Base-by-base conservation (phyloP, 2,888 invertebrate species). In the Callosobruchus maculatus region DNA sequence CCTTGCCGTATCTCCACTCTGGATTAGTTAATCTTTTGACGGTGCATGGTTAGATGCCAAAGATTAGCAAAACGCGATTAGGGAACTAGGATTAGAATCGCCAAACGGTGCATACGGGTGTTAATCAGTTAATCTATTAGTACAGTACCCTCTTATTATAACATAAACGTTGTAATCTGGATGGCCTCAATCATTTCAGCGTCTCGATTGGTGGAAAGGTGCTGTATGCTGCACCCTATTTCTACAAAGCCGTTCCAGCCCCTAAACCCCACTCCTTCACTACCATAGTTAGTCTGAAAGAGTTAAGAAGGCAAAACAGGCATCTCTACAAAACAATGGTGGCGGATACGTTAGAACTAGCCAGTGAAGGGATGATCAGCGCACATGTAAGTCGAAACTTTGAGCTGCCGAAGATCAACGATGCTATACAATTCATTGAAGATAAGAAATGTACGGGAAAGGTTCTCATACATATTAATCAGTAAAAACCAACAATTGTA, bases 381-480 rank as follows among this genome's bases (percentile, higher is more conserved):
- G 92, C 93, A 0, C 88, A 89, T 78, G 86, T 89, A 70, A 90
- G 90, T 67, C 86, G 90, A 73, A 88, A 86, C 72, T 91, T 89
- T 82, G 86, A 88, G 31, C 85, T 93, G 70, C 85, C 89, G 49
- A 85, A 91, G 81, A 88, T 92, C 9, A 91, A 92, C 82, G 88
- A 91, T 75, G 93, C 92, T 0, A 85, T 92, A 22, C 85, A 89
- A 80, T 89, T 88, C 80, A 87, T 92, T 71, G 85, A 88, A 74
- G 88, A 90, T 30, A 88, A 89, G 79, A 90, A 90, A 83, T 89
- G 89, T 75, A 89, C 90, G 70, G 92, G 92, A 74, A 93, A 93
- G 87, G 90, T 92, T 74, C 83, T 91, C 21, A 86, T 89, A 68
- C 83, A 86, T 76, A 80, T 88, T 13, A 18, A 18, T 18, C 13